Percentiles rank a stretch among this genome's conserved stretches.
phyloP scores from a whole-genome alignment of 2,888 invertebrate genomes.

The Caenorhabditis sinica region DNA sequence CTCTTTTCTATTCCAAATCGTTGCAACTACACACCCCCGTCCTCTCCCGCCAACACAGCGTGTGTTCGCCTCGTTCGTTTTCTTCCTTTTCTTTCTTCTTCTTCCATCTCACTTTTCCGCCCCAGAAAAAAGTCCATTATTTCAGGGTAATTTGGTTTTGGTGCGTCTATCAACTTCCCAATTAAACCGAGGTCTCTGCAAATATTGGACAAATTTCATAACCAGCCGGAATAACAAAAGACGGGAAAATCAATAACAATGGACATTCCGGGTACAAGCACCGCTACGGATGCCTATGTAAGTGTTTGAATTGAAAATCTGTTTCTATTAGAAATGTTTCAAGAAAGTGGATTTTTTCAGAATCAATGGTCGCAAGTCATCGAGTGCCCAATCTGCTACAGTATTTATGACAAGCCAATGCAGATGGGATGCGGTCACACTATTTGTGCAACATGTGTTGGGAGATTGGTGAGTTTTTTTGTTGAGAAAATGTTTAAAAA shows the following conservation, averaged over 20 bases:
- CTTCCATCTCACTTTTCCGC: not conserved
- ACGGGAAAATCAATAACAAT: constrained; percentile 8
- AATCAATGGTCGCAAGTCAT: constrained; percentile 58
- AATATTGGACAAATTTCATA: not conserved
- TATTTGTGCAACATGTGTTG: constrained; percentile 63
- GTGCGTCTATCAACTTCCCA: too few relatives aligned
- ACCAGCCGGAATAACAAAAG: not conserved
- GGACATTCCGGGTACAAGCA: constrained; percentile 46
- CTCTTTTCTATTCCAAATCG: constrained; percentile 18
- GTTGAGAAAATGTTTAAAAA: not conserved
- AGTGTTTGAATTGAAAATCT: not conserved
- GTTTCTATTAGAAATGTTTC: not conserved
- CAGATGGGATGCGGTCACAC: constrained; percentile 73
- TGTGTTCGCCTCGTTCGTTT: constrained; percentile 2
- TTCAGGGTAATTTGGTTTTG: constrained; percentile 34
- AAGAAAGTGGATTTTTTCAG: constrained; percentile 44
- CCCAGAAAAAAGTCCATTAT: not conserved
- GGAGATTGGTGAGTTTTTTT: constrained; percentile 56
- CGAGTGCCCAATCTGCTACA: constrained; percentile 74
- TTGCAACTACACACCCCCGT: constrained; percentile 30
- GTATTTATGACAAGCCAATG: constrained; percentile 68
- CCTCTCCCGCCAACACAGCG: not conserved
- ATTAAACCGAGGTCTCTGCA: too few relatives aligned
- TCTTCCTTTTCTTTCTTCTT: not conserved
- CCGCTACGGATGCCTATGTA: constrained; percentile 8